Conservation (phyloP, 2,888 invertebrate genomes). For the Abrostola tripartita region DNA sequence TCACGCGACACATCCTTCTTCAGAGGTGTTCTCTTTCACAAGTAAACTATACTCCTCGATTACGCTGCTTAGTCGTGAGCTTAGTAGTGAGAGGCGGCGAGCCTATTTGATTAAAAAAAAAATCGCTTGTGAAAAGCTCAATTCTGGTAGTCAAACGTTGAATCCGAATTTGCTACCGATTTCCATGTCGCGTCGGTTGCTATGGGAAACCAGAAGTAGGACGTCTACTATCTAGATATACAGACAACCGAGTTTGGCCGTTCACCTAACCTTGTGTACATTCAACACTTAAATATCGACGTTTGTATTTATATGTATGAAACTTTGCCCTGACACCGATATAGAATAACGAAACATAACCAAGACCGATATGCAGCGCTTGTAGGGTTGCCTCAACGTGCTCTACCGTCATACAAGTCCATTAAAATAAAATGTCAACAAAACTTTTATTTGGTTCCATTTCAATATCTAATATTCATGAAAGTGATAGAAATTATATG, state of each 20-base stretch:
- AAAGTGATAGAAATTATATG: no score
- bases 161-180: constrained; percentile 3
- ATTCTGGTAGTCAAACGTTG: not conserved
- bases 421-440: no score
- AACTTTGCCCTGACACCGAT: constrained; percentile 76
- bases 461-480: no score
- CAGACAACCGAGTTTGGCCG: constrained; percentile 28
- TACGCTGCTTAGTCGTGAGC: no score
- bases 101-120: no score
- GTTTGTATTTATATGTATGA: constrained; percentile 42
- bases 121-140: no score
- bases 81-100: no score
- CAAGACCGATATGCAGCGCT: constrained; percentile 44
- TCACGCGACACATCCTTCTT: no score
- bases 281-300: constrained; percentile 47
- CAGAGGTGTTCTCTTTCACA: no score
- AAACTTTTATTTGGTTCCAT: no score
- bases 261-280: constrained; percentile 61
- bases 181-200: constrained; percentile 19
- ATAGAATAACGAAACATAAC: constrained; percentile 71
- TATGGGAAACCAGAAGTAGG: constrained; percentile 39
- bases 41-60: no score
- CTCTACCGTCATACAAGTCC: not conserved
- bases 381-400: constrained; percentile 38
- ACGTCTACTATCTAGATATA: constrained; percentile 36